Evolutionary conservation across 2,888 invertebrate species (phyloP).

Genomic region (Pandemis corylana): DNA sequence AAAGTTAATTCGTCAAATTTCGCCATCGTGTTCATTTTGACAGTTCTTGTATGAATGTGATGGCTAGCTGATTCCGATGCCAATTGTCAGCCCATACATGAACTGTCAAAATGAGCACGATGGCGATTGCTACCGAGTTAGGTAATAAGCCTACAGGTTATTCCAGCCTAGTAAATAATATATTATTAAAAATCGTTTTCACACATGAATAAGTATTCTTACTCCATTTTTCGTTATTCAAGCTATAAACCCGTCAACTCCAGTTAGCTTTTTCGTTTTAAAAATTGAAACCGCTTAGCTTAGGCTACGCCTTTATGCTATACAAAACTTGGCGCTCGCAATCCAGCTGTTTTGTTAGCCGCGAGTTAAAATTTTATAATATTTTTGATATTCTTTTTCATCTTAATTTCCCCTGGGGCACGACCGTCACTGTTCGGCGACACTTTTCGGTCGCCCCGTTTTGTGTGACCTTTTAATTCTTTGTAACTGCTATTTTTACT

Average conservation of each 20-base stretch:
- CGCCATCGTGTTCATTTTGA: too few relatives aligned
- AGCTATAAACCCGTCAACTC: conserved; percentile 15
- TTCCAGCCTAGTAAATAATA: too few relatives aligned
- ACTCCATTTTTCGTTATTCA: background rate
- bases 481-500: background rate
- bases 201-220: background rate
- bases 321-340: conserved; percentile 18
- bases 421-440: conserved; percentile 22
- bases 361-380: conserved; percentile 34
- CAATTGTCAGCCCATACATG: too few relatives aligned
- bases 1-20: too few relatives aligned
- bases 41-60: too few relatives aligned
- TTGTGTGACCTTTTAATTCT: conserved; percentile 25
- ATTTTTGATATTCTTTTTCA: conserved; percentile 34
- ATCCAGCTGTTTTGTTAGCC: conserved; percentile 17
- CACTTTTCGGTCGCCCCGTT: conserved; percentile 24
- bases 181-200: background rate
- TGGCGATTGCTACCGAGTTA: too few relatives aligned
- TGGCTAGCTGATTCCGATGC: too few relatives aligned
- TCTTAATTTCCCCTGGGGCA: conserved; percentile 36
- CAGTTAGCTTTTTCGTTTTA: conserved; percentile 10
- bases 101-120: too few relatives aligned
- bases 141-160: too few relatives aligned
- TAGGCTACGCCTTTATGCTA: background rate
- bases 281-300: conserved; percentile 8